A percentile compares a stretch with the other conserved stretches of the same genome.
Conservation (phyloP, 2,888 invertebrate genomes). For the Liopterus haemorrhoidalis region DNA sequence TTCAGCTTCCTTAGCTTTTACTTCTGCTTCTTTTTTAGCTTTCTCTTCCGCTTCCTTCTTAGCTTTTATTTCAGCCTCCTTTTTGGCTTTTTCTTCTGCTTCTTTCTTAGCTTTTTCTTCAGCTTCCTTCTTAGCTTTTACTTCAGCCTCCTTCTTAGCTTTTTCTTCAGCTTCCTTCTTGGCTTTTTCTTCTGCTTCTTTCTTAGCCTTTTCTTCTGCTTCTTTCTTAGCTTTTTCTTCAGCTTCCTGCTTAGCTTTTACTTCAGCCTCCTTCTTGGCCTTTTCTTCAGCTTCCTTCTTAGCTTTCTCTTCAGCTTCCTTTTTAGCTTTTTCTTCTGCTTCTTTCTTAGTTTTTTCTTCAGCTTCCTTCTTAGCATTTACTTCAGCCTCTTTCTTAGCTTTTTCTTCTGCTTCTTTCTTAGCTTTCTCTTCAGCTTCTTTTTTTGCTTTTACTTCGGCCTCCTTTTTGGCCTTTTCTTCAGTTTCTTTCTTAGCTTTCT, state of each 20-base stretch:
- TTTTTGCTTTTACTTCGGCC: conserved; percentile 42
- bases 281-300: conserved; percentile 38
- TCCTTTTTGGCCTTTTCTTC: conserved; percentile 29
- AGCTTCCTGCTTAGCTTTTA: conserved; percentile 40
- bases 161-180: conserved; percentile 34
- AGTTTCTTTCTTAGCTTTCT: conserved; percentile 37
- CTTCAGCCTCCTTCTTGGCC: conserved; percentile 29
- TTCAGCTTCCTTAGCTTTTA: conserved; percentile 25
- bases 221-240: conserved; percentile 34
- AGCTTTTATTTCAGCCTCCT: conserved; percentile 27
- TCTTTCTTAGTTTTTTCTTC: conserved; percentile 21
- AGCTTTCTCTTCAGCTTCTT: conserved; percentile 41
- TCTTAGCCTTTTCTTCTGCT: conserved; percentile 39
- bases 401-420: conserved; percentile 44
- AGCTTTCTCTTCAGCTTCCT: conserved; percentile 27
- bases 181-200: conserved; percentile 35
- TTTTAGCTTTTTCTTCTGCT: conserved; percentile 23
- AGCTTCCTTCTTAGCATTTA: conserved; percentile 24
- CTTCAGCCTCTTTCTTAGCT: conserved; percentile 28
- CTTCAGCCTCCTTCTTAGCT: conserved; percentile 35
- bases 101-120: conserved; percentile 29
- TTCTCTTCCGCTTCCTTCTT: conserved; percentile 25
- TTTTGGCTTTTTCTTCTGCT: conserved; percentile 24
- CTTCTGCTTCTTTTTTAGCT: conserved; percentile 23
- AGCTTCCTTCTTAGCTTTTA: conserved; percentile 28